phyloP scores from a whole-genome alignment of 1,140 invertebrate species.

The Drosophila parvula region DNA sequence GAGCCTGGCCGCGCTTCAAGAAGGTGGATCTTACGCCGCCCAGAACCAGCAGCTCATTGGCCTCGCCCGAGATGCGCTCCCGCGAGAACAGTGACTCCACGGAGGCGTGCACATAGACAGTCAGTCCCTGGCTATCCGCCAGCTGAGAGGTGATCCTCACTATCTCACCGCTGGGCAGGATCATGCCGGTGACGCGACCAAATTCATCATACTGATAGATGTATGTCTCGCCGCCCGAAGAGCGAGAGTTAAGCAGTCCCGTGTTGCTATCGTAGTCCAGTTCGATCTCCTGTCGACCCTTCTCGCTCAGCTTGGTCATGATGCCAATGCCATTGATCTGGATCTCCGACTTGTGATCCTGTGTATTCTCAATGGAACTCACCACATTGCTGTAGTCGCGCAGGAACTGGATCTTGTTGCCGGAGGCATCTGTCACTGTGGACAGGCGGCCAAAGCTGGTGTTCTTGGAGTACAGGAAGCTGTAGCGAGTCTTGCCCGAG shows the following conservation, averaged over 20 bases:
- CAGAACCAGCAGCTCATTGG: slow-evolving; percentile 85
- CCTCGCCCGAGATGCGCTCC: slow-evolving; percentile 46
- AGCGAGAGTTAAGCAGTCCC: slow-evolving; percentile 91
- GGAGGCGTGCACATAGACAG: slow-evolving; percentile 87
- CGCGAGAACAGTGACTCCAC: slow-evolving; percentile 80
- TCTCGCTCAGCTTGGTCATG: slow-evolving; percentile 92
- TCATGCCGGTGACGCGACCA: slow-evolving; percentile 92
- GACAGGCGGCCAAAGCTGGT: slow-evolving; percentile 97
- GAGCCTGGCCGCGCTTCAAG: slow-evolving; percentile 87
- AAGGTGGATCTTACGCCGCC: slow-evolving; percentile 86
- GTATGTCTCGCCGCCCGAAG: slow-evolving; percentile 92
- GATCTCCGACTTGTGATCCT: slow-evolving; percentile 95
- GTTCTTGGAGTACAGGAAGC: slow-evolving; percentile 98
- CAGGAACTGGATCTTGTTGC: slow-evolving; percentile 96
- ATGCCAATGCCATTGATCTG: slow-evolving; percentile 95
- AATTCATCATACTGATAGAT: slow-evolving; percentile 95
- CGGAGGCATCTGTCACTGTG: slow-evolving; percentile 95
- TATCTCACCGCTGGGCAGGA: slow-evolving; percentile 95
- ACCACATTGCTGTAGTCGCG: slow-evolving; percentile 95
- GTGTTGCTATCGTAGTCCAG: slow-evolving; percentile 93
- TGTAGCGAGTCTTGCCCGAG: slow-evolving; percentile 95
- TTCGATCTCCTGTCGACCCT: slow-evolving; percentile 91
- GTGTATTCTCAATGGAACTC: slow-evolving; percentile 96
- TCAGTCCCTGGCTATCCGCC: slow-evolving; percentile 89
- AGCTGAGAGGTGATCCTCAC: slow-evolving; percentile 91